Evolutionary conservation across 2,113 vertebrate species (phyloP), one percentile per base, ranked within the genome.

Genomic region (Indicator indicator): DNA sequence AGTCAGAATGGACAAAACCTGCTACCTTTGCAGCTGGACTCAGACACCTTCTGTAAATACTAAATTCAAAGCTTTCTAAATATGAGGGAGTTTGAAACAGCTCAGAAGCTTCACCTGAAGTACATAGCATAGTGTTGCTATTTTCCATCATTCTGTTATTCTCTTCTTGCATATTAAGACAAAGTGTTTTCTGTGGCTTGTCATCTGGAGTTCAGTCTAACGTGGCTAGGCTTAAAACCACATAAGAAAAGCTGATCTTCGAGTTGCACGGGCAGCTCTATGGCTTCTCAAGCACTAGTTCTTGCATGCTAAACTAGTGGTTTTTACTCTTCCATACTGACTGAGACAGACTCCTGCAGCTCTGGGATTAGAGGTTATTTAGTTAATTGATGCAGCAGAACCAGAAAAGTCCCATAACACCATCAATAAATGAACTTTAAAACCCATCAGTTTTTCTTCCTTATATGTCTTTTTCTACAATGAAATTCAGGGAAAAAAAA

Each of bases 391-490:
- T 76, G 50, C 76, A 83, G 69, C 24, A 88, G 74, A 91, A 91
- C 48, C 79, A 94, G 72, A 94, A 83, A 60, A 50, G 44, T 80
- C 64, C 38, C 32, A 42, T 17, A 88, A 58, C 5, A 28, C 27
- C 33, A 63, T 52, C 72, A 90, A 92, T 48, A 81, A 93, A 93
- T 56, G 50, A 38, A 77, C 80, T 82, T 86, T 73, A 92, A 84
- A 84, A 88, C 55, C 68, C 54, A 86, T 48, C 40, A 88, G 26
- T 38, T 75, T 27, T 55, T 78, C 44, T 81, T 85, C 32, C 10
- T 76, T 88, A 67, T 27, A 59, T 70, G 46, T 5, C 17, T 76
- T 93, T 33, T 87, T 67, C 59, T 91, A 59, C 36, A 73, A n/a
- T 5, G 54, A 80, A 90, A 21, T 52, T 56, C 32, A 86, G 11